Conservation (phyloP, 2,797 vertebrate species). For the Protosalanx chinensis region DNA sequence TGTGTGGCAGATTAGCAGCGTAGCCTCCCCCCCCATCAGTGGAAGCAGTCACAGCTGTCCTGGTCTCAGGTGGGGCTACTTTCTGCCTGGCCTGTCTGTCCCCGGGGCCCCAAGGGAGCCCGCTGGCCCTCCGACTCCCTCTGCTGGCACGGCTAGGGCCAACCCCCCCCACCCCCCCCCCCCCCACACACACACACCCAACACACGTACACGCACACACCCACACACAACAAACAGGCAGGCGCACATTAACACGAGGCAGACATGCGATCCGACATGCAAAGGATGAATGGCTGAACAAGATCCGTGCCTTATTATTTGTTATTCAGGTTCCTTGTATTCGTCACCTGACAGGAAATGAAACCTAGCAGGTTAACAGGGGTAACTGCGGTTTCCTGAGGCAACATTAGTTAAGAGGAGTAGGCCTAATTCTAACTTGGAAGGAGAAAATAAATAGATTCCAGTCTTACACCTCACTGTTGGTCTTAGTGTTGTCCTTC, state of each 20-base stretch:
- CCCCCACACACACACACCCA: neutral
- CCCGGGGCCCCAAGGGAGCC: neutral
- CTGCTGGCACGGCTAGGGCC: neutral
- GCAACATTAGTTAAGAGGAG: neutral
- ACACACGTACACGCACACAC: neutral
- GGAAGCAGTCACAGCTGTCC: neutral
- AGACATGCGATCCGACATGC: neutral
- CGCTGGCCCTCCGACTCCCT: neutral
- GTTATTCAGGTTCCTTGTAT: neutral
- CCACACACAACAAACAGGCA: neutral
- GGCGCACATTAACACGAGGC: neutral
- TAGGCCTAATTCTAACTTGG: neutral
- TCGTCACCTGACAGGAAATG: neutral
- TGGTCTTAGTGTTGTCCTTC: neutral
- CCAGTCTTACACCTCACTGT: neutral
- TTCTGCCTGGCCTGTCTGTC: neutral
- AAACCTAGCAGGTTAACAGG: neutral
- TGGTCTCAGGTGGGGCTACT: slow-evolving; percentile 1
- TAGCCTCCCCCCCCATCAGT: neutral
- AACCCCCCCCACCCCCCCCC: no score
- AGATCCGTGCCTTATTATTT: neutral
- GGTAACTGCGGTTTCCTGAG: neutral
- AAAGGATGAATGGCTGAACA: no score
- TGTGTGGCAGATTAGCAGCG: neutral
- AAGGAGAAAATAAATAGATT: neutral